Evolutionary conservation across 1,140 invertebrate species (phyloP).

Genomic region (Drosophila paulistorum): DNA sequence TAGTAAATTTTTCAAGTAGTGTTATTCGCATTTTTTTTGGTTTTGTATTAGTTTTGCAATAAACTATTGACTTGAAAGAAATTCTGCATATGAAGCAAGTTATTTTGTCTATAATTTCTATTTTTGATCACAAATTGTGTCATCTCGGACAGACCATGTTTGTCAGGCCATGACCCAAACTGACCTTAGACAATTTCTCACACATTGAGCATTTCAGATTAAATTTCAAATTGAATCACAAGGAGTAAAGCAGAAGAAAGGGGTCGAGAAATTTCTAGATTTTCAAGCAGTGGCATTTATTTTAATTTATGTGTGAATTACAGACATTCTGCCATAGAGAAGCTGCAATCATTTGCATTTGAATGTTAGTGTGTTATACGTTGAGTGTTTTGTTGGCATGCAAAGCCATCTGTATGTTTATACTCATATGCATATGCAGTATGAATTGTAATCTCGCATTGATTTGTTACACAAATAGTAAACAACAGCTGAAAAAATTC

Average conservation of each 20-base stretch:
- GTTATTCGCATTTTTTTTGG: too few relatives aligned
- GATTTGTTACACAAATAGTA: conserved; percentile 9
- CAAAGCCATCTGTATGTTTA: conserved; percentile 7
- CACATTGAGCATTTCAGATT: conserved; percentile 46
- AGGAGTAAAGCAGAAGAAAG: conserved; percentile 26
- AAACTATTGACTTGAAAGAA: neutral
- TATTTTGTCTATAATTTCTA: neutral
- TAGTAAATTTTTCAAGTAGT: too few relatives aligned
- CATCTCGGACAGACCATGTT: neutral
- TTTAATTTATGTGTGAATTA: conserved; percentile 59
- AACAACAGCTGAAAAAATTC: conserved; percentile 34
- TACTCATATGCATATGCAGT: neutral
- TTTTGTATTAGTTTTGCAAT: too few relatives aligned
- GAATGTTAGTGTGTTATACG: conserved; percentile 1
- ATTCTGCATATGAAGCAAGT: neutral
- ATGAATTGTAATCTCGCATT: conserved; percentile 19
- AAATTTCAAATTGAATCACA: conserved; percentile 17
- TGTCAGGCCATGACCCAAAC: conserved; percentile 32
- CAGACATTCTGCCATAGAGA: conserved; percentile 50
- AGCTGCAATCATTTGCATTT: conserved; percentile 59
- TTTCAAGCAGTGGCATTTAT: conserved; percentile 38
- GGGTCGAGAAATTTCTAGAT: conserved; percentile 35
- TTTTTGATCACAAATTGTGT: neutral
- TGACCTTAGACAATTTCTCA: conserved; percentile 63
- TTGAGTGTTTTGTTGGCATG: conserved; percentile 23